These are phyloP conservation scores for Margarornis squamiger DNA, from an alignment of 2,797 vertebrate genomes.

Conservation along the genomic window DNA sequence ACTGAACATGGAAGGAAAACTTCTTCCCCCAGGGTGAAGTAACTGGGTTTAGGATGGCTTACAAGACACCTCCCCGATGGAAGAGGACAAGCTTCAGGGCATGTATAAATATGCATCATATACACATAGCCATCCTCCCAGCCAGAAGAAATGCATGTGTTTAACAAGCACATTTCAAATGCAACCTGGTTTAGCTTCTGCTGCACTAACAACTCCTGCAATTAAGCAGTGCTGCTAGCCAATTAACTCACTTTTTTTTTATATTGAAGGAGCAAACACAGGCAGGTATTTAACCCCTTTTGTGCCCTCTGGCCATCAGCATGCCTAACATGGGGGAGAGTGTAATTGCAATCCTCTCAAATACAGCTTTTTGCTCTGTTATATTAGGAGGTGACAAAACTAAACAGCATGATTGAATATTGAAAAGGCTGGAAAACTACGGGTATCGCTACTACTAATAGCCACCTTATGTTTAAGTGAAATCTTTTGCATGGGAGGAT, in stretches of 20 bases:
- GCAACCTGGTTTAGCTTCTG: constrained; percentile 39
- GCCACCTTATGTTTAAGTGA: constrained; percentile 54
- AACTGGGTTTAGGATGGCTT: constrained; percentile 25
- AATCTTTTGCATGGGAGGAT: constrained; percentile 46
- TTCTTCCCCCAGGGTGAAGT: constrained; percentile 15
- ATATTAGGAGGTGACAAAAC: constrained; percentile 9
- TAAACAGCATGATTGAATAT: constrained; percentile 15
- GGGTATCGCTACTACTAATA: constrained; percentile 51
- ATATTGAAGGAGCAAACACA: background rate
- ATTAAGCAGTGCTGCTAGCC: constrained; percentile 27
- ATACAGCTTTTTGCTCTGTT: constrained; percentile 24
- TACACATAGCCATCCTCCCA: background rate
- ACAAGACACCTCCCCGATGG: background rate
- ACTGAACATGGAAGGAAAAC: constrained; percentile 17
- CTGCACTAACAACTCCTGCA: constrained; percentile 29
- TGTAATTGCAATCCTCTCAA: background rate
- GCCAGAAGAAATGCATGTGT: constrained; percentile 16
- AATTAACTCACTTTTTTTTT: constrained; percentile 13
- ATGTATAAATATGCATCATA: constrained; percentile 51
- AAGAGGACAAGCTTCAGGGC: constrained; percentile 46
- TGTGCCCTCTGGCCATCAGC: background rate
- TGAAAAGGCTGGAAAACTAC: constrained; percentile 39
- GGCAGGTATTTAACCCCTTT: constrained; percentile 30
- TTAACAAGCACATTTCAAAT: constrained; percentile 36
- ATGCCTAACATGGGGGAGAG: background rate